Percentiles rank a stretch among this genome's conserved stretches.
These are phyloP conservation scores for Rapana venosa DNA, from an alignment of 2,888 invertebrate genomes.

Conservation along the genomic window DNA sequence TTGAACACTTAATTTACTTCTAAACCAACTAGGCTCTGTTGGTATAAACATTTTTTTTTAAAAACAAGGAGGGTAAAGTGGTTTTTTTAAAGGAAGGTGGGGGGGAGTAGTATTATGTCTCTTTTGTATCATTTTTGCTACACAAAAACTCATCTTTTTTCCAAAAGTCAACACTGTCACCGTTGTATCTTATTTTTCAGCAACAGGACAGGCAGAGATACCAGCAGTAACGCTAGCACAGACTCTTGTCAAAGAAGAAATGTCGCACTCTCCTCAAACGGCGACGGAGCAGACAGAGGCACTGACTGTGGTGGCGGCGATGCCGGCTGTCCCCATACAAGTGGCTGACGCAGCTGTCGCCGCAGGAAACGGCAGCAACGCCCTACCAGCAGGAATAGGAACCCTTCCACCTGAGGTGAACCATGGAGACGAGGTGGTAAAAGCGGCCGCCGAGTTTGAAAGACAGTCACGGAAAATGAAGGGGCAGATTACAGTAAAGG, in stretches of 20 bases:
- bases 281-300: conserved; percentile 24
- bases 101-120: too few species aligned
- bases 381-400: conserved; percentile 74
- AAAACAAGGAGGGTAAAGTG: too few species aligned
- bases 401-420: conserved; percentile 80
- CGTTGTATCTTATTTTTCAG: not conserved
- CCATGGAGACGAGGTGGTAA: conserved; percentile 53
- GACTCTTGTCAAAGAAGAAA: conserved; percentile 25
- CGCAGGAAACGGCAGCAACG: conserved; percentile 19
- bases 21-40: too few species aligned
- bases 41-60: too few species aligned
- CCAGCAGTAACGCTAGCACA: conserved; percentile 58
- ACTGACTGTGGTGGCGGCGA: conserved; percentile 26
- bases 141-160: too few species aligned
- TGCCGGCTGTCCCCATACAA: conserved; percentile 49
- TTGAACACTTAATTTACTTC: too few species aligned
- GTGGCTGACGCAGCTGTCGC: conserved; percentile 42
- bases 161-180: too few species aligned
- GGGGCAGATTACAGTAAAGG: conserved; percentile 76
- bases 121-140: too few species aligned
- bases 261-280: conserved; percentile 15
- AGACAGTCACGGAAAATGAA: conserved; percentile 86
- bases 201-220: not conserved
- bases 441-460: conserved; percentile 65
- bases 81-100: too few species aligned